Evolutionary conservation across 1,140 invertebrate species (phyloP), one percentile per base, ranked within the genome.

Genomic region (Tribolium madens): DNA sequence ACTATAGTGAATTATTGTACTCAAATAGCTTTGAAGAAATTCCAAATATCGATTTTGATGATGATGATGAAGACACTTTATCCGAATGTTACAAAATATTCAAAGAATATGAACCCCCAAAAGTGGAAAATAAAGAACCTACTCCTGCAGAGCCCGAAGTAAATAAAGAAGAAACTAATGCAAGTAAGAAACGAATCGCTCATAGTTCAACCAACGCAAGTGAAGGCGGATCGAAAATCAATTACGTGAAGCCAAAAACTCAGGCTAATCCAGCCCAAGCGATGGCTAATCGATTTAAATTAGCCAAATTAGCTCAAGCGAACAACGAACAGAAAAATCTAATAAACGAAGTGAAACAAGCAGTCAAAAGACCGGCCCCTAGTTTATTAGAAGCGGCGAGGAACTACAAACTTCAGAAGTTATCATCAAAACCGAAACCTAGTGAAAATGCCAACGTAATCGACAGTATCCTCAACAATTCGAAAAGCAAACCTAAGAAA

Each of bases 11-110:
- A 47, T n/a, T 57, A 31, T 7, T 42, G 48, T 31, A 76, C 3
- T 48, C 6, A 18, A 36, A 71, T 15, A 21, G 3, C 9, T 42
- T 42, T 9, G 36, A 42, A 33, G 47, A 70, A 78, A 50, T 21
- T 13, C 52, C 12, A 4, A 18, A 57, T 6, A n/a, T 9, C 14
- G 36, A 84, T 70, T 83, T 85, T 50, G 77, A 81, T 0, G 60
- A 81, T 78, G 84, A 81, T 57, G 79, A 81, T 70, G 77, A 82
- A 52, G 82, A 84, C 73, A 83, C 82, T 78, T 87, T 92, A 6
- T 89, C 90, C 72, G 92, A 94, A 83, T 95, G 93, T 82, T 87
- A 92, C 70, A 91, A 89, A 84, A 93, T 95, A 77, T 95, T 93
- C 81, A 90, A 92, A 86, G 85, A 88, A 78, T 83, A 88, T 69